These are phyloP conservation scores for Enhydra lutris DNA, from an alignment of 2,113 vertebrate genomes.

Conservation along the genomic window DNA sequence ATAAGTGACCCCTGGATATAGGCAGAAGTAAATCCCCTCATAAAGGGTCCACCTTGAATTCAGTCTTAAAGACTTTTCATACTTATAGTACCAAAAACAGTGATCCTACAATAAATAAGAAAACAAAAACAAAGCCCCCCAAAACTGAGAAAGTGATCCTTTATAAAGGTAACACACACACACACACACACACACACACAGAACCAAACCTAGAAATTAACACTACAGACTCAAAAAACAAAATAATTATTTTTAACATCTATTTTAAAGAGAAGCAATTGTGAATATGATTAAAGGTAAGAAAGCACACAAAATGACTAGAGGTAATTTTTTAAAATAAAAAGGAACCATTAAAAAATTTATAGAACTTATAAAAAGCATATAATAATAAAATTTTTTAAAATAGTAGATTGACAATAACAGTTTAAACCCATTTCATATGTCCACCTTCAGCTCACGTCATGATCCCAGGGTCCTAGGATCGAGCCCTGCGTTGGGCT, in stretches of 20 bases:
- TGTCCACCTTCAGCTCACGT: not conserved
- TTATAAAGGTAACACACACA: not conserved
- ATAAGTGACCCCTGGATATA: not conserved
- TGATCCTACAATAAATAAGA: not conserved
- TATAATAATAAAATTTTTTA: not conserved
- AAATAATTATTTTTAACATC: not conserved
- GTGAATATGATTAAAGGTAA: not conserved
- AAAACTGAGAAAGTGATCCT: not conserved
- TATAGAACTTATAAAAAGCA: not conserved
- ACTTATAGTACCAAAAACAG: not conserved
- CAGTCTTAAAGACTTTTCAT: not conserved
- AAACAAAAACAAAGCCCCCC: not conserved
- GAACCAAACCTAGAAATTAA: not conserved
- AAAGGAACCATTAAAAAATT: not conserved
- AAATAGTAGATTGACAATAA: not conserved
- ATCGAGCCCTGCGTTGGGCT: not conserved
- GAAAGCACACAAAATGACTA: not conserved
- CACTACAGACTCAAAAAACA: not conserved
- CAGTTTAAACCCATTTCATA: not conserved
- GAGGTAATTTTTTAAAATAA: not conserved
- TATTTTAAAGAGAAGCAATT: not conserved
- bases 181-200: not conserved
- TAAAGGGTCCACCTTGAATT: not conserved
- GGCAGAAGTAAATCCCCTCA: not conserved
- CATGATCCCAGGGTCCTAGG: not conserved